Evolutionary conservation across 2,888 invertebrate genomes (phyloP).

Genomic region (Argyresthia albistria): DNA sequence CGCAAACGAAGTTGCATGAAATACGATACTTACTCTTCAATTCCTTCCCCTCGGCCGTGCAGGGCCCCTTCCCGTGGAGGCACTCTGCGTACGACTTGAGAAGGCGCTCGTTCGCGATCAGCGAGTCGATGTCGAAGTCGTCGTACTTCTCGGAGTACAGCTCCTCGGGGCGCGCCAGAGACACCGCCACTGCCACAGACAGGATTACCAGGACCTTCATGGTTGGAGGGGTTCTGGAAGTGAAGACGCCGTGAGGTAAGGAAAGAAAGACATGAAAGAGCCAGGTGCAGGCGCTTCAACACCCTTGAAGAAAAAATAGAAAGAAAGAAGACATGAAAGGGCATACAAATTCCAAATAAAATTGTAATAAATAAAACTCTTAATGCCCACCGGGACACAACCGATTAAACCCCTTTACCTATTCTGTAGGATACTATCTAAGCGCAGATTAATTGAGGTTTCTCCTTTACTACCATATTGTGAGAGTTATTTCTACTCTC

Average conservation of each 20-base stretch:
- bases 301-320: no score
- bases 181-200: conserved; percentile 17
- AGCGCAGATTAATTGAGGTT: no score
- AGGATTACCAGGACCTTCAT: conserved; percentile 29
- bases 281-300: neutral
- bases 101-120: conserved; percentile 21
- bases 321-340: neutral
- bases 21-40: conserved; percentile 28
- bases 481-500: no score
- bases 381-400: no score
- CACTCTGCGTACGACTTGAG: conserved; percentile 23
- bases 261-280: neutral
- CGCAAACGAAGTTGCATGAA: neutral
- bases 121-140: conserved; percentile 24
- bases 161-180: conserved; percentile 19
- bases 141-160: conserved; percentile 27
- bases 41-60: conserved; percentile 32
- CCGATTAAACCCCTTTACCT: no score
- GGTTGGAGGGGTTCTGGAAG: neutral
- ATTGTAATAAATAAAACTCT: no score
- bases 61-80: conserved; percentile 27
- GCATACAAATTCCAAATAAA: no score
- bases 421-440: no score
- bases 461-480: no score
- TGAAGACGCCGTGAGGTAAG: neutral